Base-by-base conservation (phyloP, 2,113 vertebrate species). In the Electrona antarctica region DNA sequence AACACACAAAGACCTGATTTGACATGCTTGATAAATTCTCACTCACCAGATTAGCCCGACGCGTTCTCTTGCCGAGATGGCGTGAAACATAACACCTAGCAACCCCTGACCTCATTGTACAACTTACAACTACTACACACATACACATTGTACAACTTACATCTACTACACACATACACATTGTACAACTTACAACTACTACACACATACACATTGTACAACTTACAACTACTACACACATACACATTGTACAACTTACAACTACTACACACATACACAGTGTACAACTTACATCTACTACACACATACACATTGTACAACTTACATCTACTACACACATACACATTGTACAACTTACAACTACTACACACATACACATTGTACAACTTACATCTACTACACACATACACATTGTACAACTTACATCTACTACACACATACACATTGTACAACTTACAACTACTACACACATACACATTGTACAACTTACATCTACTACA, bases 21-120 rank as follows among this genome's bases (percentile, higher is more conserved):
- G 77, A 71, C 84, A 80, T 77, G 84, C 80, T 74, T 90, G 84
- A 92, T 90, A 81, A 89, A 89, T 88, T 84, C 33, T 41, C 78
- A 64, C 68, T 69, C 29, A 82, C 78, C 59, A 76, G 81, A 90
- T 84, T 82, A 85, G 72, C 56, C 72, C 79, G 33, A 79, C 79
- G 81, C 80, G 60, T 86, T 74, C 79, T 87, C 62, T 65, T 80
- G 71, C 71, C 63, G 58, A 72, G 76, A 86, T 81, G 81, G 79
- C 74, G 88, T 64, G 65, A 41, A 89, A 80, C 69, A 8, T 48
- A 80, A 68, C n/a, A 46, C 73, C 74, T 79, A 75, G 74, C 78
- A 89, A 78, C 77, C 74, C 77, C 60, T 78, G 60, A 68, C 77
- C 76, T 69, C 7, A 29, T 45, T 71, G 55, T 64, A 54, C 76